phyloP scores from a whole-genome alignment of 2,888 invertebrate species.

The Drosophila lacicola region DNA sequence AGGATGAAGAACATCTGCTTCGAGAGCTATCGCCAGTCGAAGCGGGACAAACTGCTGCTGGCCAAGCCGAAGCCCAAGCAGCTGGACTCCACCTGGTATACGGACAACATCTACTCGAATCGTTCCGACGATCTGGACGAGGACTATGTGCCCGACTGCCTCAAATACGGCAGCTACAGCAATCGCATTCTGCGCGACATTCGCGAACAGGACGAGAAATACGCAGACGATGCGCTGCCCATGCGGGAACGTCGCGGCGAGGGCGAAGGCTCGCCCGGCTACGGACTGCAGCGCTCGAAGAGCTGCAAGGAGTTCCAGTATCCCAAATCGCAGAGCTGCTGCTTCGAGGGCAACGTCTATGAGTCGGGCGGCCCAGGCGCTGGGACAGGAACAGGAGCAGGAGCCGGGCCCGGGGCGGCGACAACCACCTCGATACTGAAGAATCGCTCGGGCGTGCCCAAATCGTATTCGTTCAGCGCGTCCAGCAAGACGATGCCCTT shows the following conservation, averaged over 20 bases:
- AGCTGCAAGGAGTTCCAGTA: constrained; percentile 85
- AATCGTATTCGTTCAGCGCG: constrained; percentile 85
- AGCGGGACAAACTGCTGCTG: constrained; percentile 82
- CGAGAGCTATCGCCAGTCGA: constrained; percentile 85
- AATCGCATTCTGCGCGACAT: constrained; percentile 82
- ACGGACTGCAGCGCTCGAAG: constrained; percentile 82
- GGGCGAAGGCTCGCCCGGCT: constrained; percentile 81
- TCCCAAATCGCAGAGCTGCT: constrained; percentile 85
- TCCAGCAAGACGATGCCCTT: constrained; percentile 84
- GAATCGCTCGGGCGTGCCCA: constrained; percentile 83
- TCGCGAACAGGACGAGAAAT: constrained; percentile 82
- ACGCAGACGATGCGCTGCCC: constrained; percentile 57
- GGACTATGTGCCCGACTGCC: constrained; percentile 84
- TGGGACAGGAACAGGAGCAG: not conserved
- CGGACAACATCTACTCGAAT: constrained; percentile 85
- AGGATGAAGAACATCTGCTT: constrained; percentile 85
- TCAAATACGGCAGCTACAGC: constrained; percentile 81
- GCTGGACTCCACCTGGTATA: constrained; percentile 85
- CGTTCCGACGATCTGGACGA: constrained; percentile 84
- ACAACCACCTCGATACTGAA: constrained; percentile 80
- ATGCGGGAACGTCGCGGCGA: constrained; percentile 76
- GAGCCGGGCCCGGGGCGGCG: not conserved
- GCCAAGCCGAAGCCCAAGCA: constrained; percentile 83
- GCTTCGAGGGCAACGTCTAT: constrained; percentile 82
- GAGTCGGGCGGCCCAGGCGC: constrained; percentile 55